These are phyloP conservation scores for Nephrotoma flavescens DNA, from an alignment of 2,888 invertebrate genomes.

Conservation along the genomic window DNA sequence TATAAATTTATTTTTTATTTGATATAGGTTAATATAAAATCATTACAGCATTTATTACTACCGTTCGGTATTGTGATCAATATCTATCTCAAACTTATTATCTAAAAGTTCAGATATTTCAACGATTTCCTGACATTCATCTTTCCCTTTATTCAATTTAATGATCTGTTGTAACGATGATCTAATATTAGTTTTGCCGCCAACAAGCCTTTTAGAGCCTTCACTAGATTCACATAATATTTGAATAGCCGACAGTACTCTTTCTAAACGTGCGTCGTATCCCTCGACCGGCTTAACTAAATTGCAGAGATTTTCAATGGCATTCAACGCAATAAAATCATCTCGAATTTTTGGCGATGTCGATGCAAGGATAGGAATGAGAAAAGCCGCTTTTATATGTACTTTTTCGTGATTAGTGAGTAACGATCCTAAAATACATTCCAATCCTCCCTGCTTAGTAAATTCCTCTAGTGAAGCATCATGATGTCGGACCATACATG, in stretches of 20 bases:
- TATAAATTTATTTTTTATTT: too few relatives aligned
- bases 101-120: slow-evolving; percentile 7
- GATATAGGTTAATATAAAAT: neutral
- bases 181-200: neutral
- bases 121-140: slow-evolving; percentile 10
- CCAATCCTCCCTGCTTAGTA: slow-evolving; percentile 48
- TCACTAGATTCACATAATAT: slow-evolving; percentile 10
- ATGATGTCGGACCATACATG: slow-evolving; percentile 56
- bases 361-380: slow-evolving; percentile 45
- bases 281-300: slow-evolving; percentile 11
- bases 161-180: slow-evolving; percentile 4
- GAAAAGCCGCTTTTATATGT: slow-evolving; percentile 57
- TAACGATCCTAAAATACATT: slow-evolving; percentile 43
- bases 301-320: slow-evolving; percentile 12
- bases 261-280: slow-evolving; percentile 17
- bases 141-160: slow-evolving; percentile 1
- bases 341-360: slow-evolving; percentile 18
- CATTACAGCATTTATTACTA: neutral
- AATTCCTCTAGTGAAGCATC: slow-evolving; percentile 44
- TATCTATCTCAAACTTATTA: neutral
- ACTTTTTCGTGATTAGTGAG: slow-evolving; percentile 40
- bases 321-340: neutral
- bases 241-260: slow-evolving; percentile 16
- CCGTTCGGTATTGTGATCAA: slow-evolving; percentile 9
- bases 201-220: neutral